These are phyloP conservation scores for Brachionus angularis DNA, from an alignment of 1,140 invertebrate genomes.

Conservation along the genomic window DNA sequence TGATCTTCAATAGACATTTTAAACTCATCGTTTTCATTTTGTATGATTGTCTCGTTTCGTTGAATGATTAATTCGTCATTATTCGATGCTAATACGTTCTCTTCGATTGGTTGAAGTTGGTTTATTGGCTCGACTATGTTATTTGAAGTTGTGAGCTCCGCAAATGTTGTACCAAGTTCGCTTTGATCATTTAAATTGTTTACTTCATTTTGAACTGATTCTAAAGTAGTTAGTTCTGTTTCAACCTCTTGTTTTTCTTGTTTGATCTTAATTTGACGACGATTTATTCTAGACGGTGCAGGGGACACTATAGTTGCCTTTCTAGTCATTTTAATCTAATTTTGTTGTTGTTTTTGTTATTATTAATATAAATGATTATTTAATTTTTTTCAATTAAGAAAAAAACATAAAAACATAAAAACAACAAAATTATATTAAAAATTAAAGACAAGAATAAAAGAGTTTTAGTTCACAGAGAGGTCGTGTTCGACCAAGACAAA, in stretches of 20 bases:
- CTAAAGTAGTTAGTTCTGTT: too few relatives aligned
- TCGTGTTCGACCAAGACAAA: too few relatives aligned
- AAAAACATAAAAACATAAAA: too few relatives aligned
- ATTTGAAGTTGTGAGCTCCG: too few relatives aligned
- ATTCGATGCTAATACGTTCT: not conserved
- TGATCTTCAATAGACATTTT: not conserved
- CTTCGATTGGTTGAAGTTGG: conserved; percentile 5
- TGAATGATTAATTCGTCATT: conserved; percentile 21
- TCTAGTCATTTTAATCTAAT: conserved; percentile 29
- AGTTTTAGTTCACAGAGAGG: too few relatives aligned
- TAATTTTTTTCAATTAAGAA: too few relatives aligned
- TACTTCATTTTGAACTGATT: not conserved
- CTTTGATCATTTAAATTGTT: not conserved
- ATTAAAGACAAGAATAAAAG: too few relatives aligned
- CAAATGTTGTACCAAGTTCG: too few relatives aligned
- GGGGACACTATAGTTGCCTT: not conserved
- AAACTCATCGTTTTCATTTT: not conserved
- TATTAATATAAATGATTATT: too few relatives aligned
- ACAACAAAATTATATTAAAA: too few relatives aligned
- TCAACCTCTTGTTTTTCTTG: not conserved
- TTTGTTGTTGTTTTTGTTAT: too few relatives aligned
- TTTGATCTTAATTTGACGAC: not conserved
- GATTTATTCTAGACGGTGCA: not conserved
- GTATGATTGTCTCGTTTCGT: conserved; percentile 7
- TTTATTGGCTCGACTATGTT: not conserved